Evolutionary conservation across 2,113 vertebrate genomes (phyloP), one percentile per base, ranked within the genome.

Genomic region (Zingel zingel): DNA sequence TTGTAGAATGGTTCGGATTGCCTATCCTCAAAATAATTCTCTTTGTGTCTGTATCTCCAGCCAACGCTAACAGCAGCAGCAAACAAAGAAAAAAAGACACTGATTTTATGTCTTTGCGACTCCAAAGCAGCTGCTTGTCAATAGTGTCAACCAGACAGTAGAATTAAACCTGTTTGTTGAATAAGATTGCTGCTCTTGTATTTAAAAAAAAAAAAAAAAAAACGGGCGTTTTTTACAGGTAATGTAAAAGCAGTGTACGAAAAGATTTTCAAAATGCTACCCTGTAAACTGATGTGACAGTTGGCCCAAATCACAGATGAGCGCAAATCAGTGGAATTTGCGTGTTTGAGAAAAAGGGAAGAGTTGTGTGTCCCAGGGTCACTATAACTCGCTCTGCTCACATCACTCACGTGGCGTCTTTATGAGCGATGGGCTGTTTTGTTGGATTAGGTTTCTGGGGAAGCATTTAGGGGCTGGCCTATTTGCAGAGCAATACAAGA

Each of bases 281-380:
- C 18, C 68, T 56, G 58, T 43, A 81, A 80, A 68, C 74, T 15
- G 45, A 79, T 58, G 56, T 54, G 82, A 87, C 64, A 51, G 64
- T 77, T 79, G 15, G 56, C 57, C 14, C 64, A 87, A 86, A 90
- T 88, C 74, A 78, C 69, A 83, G 79, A 82, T 84, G 85, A 86
- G 74, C 8, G 67, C 65, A 82, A 78, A 90, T 86, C 81, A 72
- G 88, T 76, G 77, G 79, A 86, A 86, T 86, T 77, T 89, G 77
- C 56, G 73, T 67, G 71, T 88, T 85, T 61, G 81, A 79, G 80
- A 61, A 45, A 53, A 71, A 16, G 50, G 51, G 65, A 87, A 88
- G 92, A 93, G 86, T 92, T 91, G 91, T 88, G 86, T 83, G 87
- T 94, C 95, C 93, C 94, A 66, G 86, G 92, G 90, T 93, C 87